Evolutionary conservation across 2,888 invertebrate genomes (phyloP).

Genomic region (Sphaerophoria rueppellii): DNA sequence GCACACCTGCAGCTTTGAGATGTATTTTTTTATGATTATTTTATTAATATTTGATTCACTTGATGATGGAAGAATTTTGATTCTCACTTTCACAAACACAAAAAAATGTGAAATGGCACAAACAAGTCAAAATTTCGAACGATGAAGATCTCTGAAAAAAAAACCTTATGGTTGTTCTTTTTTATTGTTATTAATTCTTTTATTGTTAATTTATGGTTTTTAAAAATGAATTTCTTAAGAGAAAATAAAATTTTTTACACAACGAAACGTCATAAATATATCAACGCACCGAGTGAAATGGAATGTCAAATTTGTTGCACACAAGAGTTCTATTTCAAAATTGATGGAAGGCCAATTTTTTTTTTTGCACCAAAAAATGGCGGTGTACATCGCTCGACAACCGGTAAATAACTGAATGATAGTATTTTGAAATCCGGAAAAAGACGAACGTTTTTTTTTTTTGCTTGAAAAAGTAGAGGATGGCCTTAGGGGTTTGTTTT

Average conservation of each 20-base stretch:
- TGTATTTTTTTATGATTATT: neutral
- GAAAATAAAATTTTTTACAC: conserved; percentile 29
- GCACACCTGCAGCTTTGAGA: conserved; percentile 55
- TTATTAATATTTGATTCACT: conserved; percentile 19
- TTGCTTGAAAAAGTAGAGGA: conserved; percentile 37
- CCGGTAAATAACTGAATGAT: conserved; percentile 71
- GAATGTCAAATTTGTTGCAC: conserved; percentile 45
- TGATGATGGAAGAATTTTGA: conserved; percentile 39
- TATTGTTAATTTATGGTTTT: conserved; percentile 56
- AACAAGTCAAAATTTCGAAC: conserved; percentile 38
- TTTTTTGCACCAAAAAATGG: conserved; percentile 23
- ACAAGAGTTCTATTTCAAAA: conserved; percentile 22
- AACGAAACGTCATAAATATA: conserved; percentile 55
- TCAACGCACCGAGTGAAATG: conserved; percentile 38
- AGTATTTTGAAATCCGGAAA: conserved; percentile 60
- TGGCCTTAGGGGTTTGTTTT: conserved; percentile 33
- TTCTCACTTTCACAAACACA: neutral
- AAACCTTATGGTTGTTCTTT: conserved; percentile 10
- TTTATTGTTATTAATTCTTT: conserved; percentile 27
- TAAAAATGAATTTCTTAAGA: conserved; percentile 24
- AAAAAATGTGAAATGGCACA: conserved; percentile 15
- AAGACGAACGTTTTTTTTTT: conserved; percentile 33
- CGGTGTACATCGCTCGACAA: conserved; percentile 61
- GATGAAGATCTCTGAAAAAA: conserved; percentile 4
- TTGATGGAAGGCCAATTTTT: neutral